These are phyloP conservation scores for Gila orcuttii DNA, from an alignment of 2,113 vertebrate species.

Conservation along the genomic window DNA sequence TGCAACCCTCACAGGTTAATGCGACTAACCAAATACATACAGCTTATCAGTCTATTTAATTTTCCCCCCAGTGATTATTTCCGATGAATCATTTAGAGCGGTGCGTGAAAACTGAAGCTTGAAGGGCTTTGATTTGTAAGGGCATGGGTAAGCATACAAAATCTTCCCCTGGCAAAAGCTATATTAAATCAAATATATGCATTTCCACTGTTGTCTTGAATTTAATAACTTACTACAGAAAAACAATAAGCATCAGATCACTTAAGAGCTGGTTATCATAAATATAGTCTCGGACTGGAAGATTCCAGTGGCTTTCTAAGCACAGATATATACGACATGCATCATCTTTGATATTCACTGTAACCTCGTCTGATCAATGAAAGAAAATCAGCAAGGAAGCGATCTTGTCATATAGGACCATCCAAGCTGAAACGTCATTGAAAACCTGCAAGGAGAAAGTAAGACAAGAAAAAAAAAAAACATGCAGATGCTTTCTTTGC, in stretches of 20 bases:
- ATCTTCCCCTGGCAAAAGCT: constrained; percentile 49
- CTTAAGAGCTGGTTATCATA: constrained; percentile 16
- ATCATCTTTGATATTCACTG: not conserved
- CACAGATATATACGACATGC: constrained; percentile 1
- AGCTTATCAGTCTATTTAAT: constrained; percentile 11
- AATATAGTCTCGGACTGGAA: not conserved
- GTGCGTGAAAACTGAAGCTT: not conserved
- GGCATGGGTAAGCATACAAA: constrained; percentile 54
- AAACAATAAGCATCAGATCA: constrained; percentile 16
- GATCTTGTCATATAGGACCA: no score
- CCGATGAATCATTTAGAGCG: not conserved
- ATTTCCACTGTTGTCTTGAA: constrained; percentile 48
- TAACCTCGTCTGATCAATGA: no score
- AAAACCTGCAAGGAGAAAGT: not conserved
- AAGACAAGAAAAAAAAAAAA: not conserved
- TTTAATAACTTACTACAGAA: not conserved
- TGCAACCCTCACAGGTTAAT: constrained; percentile 31
- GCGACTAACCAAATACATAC: not conserved
- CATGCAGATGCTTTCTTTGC: not conserved
- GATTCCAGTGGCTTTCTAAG: not conserved
- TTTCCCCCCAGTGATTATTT: constrained; percentile 12
- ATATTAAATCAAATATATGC: constrained; percentile 60
- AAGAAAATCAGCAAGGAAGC: no score
- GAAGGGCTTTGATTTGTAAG: constrained; percentile 29
- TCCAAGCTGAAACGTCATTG: not conserved